phyloP scores from a whole-genome alignment of 2,113 vertebrate species.

The Microcebus griseorufus region DNA sequence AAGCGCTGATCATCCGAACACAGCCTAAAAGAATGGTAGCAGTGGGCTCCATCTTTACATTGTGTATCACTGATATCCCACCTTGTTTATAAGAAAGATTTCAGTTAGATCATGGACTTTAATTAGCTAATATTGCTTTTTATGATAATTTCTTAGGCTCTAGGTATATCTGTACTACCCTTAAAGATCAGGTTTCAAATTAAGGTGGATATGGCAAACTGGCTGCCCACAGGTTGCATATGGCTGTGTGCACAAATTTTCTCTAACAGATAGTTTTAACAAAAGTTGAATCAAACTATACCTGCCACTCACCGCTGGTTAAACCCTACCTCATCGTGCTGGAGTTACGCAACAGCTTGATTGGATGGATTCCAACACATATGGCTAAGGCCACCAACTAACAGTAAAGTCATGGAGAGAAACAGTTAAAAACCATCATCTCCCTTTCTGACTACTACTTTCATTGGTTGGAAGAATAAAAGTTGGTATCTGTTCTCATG shows the following conservation, averaged over 20 bases:
- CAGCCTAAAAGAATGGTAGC: neutral
- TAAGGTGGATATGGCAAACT: neutral
- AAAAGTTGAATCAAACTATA: neutral
- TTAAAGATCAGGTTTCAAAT: neutral
- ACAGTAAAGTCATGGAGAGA: neutral
- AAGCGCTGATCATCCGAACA: neutral
- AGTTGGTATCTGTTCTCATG: neutral
- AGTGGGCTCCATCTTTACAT: neutral
- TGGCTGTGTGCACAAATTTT: neutral
- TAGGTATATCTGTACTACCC: neutral
- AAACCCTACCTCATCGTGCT: neutral
- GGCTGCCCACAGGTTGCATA: neutral
- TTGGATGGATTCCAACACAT: neutral
- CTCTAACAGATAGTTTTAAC: neutral
- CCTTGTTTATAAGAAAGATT: neutral
- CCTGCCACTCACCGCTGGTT: neutral
- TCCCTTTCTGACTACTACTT: neutral
- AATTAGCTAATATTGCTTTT: neutral
- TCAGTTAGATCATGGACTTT: neutral
- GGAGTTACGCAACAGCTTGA: neutral
- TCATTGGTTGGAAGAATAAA: neutral
- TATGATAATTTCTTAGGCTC: neutral
- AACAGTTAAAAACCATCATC: neutral
- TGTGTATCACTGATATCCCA: neutral
- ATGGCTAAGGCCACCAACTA: neutral